phyloP scores from a whole-genome alignment of 2,888 invertebrate genomes.

The Aethes cnicana region DNA sequence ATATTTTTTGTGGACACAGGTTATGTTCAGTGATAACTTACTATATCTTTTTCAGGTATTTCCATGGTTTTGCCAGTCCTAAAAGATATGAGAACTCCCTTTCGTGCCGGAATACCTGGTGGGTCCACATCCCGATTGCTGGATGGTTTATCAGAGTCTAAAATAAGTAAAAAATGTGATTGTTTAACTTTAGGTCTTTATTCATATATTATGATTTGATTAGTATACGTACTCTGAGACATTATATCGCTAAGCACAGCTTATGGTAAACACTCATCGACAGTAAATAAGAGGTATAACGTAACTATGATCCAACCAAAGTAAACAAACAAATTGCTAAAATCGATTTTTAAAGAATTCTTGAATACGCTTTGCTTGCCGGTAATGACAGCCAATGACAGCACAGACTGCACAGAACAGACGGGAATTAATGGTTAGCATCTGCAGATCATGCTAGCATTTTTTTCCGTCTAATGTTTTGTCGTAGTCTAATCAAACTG shows the following conservation, averaged over 20 bases:
- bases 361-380: too few relatives aligned
- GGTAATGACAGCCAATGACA: too few relatives aligned
- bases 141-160: conserved; percentile 71
- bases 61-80: conserved; percentile 91
- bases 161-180: conserved; percentile 37
- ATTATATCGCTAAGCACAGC: conserved; percentile 7
- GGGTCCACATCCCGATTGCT: conserved; percentile 84
- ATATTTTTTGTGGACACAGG: conserved; percentile 37
- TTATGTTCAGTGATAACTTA: conserved; percentile 76
- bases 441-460: too few relatives aligned
- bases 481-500: too few relatives aligned
- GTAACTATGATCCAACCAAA: too few relatives aligned
- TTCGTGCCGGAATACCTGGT: conserved; percentile 89
- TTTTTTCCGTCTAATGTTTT: too few relatives aligned
- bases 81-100: conserved; percentile 91
- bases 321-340: too few relatives aligned
- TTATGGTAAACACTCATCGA: too few relatives aligned
- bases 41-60: conserved; percentile 93
- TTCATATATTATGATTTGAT: background rate
- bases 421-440: too few relatives aligned
- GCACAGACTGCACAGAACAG: too few relatives aligned
- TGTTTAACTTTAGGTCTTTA: conserved; percentile 18
- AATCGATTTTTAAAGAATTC: too few relatives aligned
- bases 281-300: too few relatives aligned
- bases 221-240: conserved; percentile 25